These are phyloP conservation scores for Macropis europaea DNA, from an alignment of 2,888 invertebrate species.

Conservation along the genomic window DNA sequence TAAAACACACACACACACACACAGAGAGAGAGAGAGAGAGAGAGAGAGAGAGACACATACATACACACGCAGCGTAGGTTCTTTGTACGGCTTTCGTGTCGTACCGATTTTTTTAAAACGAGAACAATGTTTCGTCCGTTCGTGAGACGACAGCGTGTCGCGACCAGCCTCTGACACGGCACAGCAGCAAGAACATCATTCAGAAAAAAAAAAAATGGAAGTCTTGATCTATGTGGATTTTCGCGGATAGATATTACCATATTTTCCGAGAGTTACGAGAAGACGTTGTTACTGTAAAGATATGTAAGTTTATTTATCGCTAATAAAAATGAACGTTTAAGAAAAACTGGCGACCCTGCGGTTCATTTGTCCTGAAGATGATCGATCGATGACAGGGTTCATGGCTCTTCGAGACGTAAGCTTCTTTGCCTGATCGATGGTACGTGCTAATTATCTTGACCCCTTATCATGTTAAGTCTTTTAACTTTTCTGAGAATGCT, in stretches of 20 bases:
- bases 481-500: too few species aligned
- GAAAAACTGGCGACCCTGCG: slow-evolving; percentile 30
- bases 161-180: background rate
- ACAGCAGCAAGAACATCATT: slow-evolving; percentile 3
- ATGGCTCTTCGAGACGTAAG: too few species aligned
- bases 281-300: slow-evolving; percentile 79
- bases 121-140: slow-evolving; percentile 28
- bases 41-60: too few species aligned
- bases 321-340: slow-evolving; percentile 76
- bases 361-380: background rate
- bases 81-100: slow-evolving; percentile 34
- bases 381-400: too few species aligned
- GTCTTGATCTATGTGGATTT: slow-evolving; percentile 66
- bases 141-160: slow-evolving; percentile 5
- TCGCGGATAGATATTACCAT: slow-evolving; percentile 75
- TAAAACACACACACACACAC: slow-evolving; percentile 18
- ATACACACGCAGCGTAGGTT: slow-evolving; percentile 46
- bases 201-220: slow-evolving; percentile 21
- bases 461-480: too few species aligned
- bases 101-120: slow-evolving; percentile 33
- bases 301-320: slow-evolving; percentile 80
- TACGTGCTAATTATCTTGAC: too few species aligned
- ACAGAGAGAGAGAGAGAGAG: too few species aligned
- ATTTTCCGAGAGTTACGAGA: slow-evolving; percentile 78
- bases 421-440: too few species aligned